These are phyloP conservation scores for Microdon myrmicae DNA, from an alignment of 2,888 invertebrate species.

Conservation along the genomic window DNA sequence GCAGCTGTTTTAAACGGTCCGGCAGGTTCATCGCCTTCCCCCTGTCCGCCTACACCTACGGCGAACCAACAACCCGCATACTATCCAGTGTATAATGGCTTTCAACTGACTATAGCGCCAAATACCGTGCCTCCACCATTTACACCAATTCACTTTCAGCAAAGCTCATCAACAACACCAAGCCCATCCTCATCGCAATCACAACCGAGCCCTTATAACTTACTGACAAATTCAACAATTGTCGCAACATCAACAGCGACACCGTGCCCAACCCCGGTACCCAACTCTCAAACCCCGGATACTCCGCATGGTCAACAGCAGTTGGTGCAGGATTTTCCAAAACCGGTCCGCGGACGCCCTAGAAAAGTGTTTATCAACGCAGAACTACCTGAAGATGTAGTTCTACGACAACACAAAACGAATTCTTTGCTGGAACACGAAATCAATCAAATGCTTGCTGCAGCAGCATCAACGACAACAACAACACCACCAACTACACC, in stretches of 20 bases:
- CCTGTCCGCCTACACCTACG: slow-evolving; percentile 36
- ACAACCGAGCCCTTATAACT: slow-evolving; percentile 51
- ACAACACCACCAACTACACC: too few relatives aligned
- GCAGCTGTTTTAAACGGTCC: slow-evolving; percentile 53
- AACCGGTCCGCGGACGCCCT: slow-evolving; percentile 65
- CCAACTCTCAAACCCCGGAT: slow-evolving; percentile 21
- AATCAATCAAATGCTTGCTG: slow-evolving; percentile 64
- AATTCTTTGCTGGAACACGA: slow-evolving; percentile 65
- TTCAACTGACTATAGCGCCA: slow-evolving; percentile 64
- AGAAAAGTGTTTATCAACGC: slow-evolving; percentile 58
- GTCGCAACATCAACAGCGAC: slow-evolving; percentile 52
- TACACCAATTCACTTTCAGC: slow-evolving; percentile 65
- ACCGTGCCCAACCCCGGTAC: slow-evolving; percentile 27
- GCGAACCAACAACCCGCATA: slow-evolving; percentile 54
- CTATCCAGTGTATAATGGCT: slow-evolving; percentile 67
- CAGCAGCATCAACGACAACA: slow-evolving; percentile 54
- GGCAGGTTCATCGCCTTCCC: slow-evolving; percentile 55
- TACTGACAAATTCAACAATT: slow-evolving; percentile 52
- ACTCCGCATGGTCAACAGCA: slow-evolving; percentile 56
- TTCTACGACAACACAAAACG: slow-evolving; percentile 62
- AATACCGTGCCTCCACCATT: slow-evolving; percentile 66
- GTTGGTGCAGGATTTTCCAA: slow-evolving; percentile 63
- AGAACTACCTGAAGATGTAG: slow-evolving; percentile 56
- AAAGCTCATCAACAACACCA: slow-evolving; percentile 48
- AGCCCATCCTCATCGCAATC: slow-evolving; percentile 40